These are phyloP conservation scores for Eufriesea mexicana DNA, from an alignment of 1,140 invertebrate species.

Conservation along the genomic window DNA sequence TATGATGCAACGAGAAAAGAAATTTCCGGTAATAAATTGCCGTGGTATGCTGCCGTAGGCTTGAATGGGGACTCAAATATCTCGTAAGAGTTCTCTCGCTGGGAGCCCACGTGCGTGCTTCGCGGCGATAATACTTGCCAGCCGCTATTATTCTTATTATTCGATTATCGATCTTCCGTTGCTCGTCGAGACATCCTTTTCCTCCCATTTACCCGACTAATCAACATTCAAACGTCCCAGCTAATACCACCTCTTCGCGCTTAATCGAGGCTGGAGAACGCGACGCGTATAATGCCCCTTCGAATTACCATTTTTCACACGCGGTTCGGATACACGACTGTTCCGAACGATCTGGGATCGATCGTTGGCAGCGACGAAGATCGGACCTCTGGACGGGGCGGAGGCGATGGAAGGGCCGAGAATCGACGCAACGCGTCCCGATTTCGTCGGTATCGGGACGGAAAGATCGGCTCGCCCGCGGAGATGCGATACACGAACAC, in stretches of 20 bases:
- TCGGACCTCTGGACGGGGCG: too few relatives aligned
- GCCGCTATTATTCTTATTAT: not conserved
- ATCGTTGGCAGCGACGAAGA: too few relatives aligned
- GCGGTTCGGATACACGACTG: too few relatives aligned
- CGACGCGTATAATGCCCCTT: too few relatives aligned
- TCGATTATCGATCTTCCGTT: too few relatives aligned
- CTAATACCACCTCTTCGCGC: too few relatives aligned
- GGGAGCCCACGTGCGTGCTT: constrained; percentile 47
- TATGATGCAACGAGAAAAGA: constrained; percentile 58
- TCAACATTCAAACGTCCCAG: too few relatives aligned
- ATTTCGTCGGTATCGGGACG: not conserved
- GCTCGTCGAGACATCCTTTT: not conserved
- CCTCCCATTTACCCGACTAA: not conserved
- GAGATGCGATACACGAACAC: constrained; percentile 31
- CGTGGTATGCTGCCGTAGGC: constrained; percentile 59
- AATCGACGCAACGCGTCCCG: too few relatives aligned
- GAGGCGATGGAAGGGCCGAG: too few relatives aligned
- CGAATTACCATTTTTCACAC: too few relatives aligned
- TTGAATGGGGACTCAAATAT: constrained; percentile 64
- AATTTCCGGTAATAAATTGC: constrained; percentile 70
- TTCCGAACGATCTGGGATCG: too few relatives aligned
- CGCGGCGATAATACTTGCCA: not conserved
- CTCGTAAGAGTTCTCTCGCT: constrained; percentile 53
- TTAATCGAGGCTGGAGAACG: too few relatives aligned
- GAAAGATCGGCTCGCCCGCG: not conserved